Evolutionary conservation across 2,888 invertebrate genomes (phyloP).

Genomic region (Pristionchus exspectatus): DNA sequence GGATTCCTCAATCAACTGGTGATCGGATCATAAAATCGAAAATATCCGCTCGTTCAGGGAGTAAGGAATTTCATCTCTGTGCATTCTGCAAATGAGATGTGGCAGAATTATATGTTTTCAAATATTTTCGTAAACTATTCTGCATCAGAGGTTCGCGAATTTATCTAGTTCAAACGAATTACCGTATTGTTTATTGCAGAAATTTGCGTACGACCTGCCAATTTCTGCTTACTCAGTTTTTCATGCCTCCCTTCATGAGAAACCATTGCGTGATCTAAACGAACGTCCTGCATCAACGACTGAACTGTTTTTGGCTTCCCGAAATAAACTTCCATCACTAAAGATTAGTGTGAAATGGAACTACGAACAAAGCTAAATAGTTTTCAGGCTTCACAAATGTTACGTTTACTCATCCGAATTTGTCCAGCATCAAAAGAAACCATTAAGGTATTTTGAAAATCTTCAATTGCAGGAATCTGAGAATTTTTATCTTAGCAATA

Average conservation of each 20-base stretch:
- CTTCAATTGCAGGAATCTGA: neutral
- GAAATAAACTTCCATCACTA: neutral
- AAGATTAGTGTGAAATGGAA: neutral
- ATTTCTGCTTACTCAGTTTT: neutral
- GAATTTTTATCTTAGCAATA: neutral
- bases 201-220: neutral
- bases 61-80: neutral
- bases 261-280: neutral
- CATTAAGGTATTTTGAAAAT: neutral
- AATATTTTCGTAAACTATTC: neutral
- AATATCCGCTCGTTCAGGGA: neutral
- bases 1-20: neutral
- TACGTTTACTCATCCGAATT: neutral
- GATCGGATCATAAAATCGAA: neutral
- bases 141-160: neutral
- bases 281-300: neutral
- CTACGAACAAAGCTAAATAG: neutral
- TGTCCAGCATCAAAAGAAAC: neutral
- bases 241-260: neutral
- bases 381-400: neutral
- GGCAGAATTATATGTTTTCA: slow-evolving; percentile 9
- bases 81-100: neutral
- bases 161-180: neutral
- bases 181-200: neutral
- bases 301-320: neutral